Base-by-base conservation (phyloP, 2,113 vertebrate genomes). In the Sigmodon hispidus region DNA sequence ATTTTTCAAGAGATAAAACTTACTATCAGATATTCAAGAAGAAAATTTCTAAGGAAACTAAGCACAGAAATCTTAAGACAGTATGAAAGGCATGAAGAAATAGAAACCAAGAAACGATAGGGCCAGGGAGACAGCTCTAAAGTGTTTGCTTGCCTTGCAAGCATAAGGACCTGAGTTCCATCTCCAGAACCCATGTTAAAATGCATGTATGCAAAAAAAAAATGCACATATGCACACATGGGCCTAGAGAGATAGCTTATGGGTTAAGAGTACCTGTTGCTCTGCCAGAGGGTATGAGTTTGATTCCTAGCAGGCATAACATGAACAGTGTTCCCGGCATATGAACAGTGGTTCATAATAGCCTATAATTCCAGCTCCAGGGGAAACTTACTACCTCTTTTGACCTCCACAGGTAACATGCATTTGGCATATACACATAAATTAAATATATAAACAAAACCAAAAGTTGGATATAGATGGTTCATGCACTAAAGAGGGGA, bases 41-140 rank as follows among this genome's bases (percentile, higher is more conserved):
- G 55, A 36, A 22, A 81, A 40, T 40, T 59, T 83, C 55, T 83
- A 83, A 59, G 55, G 22, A 40, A 40, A 81, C 11, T 40, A 59
- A 81, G 55, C n/a, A 40, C 11, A n/a, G 8, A 65, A n/a, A 70
- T 70, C 36, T 81, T 81, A 40, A 19, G 12, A 55, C 4, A 1
- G 13, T 24, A 83, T 29, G 55, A 59, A 84, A 85, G 81, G 40
- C 26, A 85, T 12, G 63, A 61, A 83, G 83, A 94, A 94, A 91
- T 57, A 70, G 75, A 94, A 92, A 52, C 13, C 83, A 93, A 97
- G 65, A 94, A 93, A 87, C 45, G 45, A 50, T 26, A 93, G 87
- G 84, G 48, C n/a, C 43, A 40, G 3, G 43, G 13, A 63, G 57
- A 31, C 8, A 31, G 13, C 50, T 45, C 7, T 21, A 40, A n/a